Evolutionary conservation across 2,113 vertebrate species (phyloP), one percentile per base, ranked within the genome.

Genomic region (Cavia porcellus): DNA sequence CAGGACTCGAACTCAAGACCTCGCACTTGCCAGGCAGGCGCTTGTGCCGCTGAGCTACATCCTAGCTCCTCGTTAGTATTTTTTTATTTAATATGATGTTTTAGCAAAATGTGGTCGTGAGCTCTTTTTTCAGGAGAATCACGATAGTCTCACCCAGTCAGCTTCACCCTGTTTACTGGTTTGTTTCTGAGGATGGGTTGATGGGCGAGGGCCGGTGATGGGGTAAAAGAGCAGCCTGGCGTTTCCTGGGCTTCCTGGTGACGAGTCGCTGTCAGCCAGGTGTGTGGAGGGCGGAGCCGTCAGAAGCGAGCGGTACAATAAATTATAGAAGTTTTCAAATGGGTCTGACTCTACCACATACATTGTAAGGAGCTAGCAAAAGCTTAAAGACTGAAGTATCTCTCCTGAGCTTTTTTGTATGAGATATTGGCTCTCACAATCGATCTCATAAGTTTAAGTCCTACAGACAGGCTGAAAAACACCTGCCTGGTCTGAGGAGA

Each of bases 401-500:
- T 96, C 77, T 86, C 82, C 89, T 28, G 95, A 94, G 89, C 64
- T 81, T 94, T 92, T 84, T 17, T 95, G 87, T 96, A 91, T 97
- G 93, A 92, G 86, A 96, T 11, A 52, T 89, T 74, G 68, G 17
- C 97, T 98, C 98, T 98, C 88, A 98, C 98, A 94, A 22, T 30
- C 10, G 52, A n/a, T 93, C 97, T 99, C 98, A 87, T 99, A 98
- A 99, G 99, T 99, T 99, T 99, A 99, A 99, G 99, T 97, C 99
- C 99, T 97, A 98, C 42, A 87, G 98, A 96, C 59, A 80, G 97
- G 96, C 79, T 74, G 15, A 83, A 4, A 2, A 11, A 83, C 50
- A 47, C 92, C 94, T 97, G 97, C 98, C 97, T 88, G 9, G 30
- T 38, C 7, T 99, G 99, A 99, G 98, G 98, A 99, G 57, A 92